Percentiles rank a stretch among this genome's conserved stretches.
phyloP scores from a whole-genome alignment of 2,888 invertebrate species.

The Seira musarum region DNA sequence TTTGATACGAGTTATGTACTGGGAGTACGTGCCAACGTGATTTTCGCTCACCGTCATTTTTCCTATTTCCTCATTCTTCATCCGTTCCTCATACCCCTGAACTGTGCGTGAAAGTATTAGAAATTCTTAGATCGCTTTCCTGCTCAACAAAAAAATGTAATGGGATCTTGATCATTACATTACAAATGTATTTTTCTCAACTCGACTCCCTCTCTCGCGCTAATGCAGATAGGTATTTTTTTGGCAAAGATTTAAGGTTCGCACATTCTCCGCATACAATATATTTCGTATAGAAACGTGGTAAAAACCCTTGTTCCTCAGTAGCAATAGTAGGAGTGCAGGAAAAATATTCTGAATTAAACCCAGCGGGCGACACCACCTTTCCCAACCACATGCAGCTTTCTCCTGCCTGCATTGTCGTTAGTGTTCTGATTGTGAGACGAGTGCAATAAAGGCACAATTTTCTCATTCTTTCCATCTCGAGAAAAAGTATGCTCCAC shows the following conservation, averaged over 20 bases:
- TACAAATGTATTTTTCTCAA: slow-evolving; percentile 21
- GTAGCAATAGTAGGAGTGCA: background rate
- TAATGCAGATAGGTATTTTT: slow-evolving; percentile 19
- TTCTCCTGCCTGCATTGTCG: slow-evolving; percentile 21
- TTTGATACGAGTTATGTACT: background rate
- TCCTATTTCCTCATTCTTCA: slow-evolving; percentile 24
- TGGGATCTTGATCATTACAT: slow-evolving; percentile 60
- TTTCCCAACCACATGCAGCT: slow-evolving; percentile 33
- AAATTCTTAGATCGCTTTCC: slow-evolving; percentile 32
- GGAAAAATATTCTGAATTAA: slow-evolving; percentile 25
- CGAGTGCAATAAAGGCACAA: background rate
- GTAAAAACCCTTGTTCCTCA: slow-evolving; percentile 16
- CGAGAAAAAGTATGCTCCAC: background rate
- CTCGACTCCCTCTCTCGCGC: slow-evolving; percentile 11
- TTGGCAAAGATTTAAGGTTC: too few species aligned
- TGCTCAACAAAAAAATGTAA: slow-evolving; percentile 27
- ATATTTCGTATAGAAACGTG: background rate
- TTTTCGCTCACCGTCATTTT: slow-evolving; percentile 9
- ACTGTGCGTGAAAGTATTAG: slow-evolving; percentile 57
- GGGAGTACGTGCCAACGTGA: slow-evolving; percentile 40
- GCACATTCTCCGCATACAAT: background rate
- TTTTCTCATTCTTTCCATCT: slow-evolving; percentile 21
- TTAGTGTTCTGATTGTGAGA: background rate
- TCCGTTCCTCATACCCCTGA: slow-evolving; percentile 21
- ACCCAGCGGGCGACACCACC: slow-evolving; percentile 50